Conservation (phyloP, 1,140 invertebrate genomes). For the Drosophila fuyamai region DNA sequence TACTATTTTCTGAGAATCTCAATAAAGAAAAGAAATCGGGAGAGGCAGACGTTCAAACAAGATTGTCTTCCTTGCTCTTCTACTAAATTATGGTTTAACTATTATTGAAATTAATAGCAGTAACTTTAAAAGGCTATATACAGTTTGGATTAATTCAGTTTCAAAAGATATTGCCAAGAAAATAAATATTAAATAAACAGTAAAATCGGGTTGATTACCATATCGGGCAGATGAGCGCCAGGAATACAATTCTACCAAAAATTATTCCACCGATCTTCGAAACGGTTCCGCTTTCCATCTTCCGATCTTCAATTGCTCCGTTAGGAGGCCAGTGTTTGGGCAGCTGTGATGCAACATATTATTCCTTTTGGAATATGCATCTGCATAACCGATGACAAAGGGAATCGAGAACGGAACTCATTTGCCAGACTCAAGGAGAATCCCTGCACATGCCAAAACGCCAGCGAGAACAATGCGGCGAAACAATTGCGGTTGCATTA, state of each 20-base stretch:
- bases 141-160: too few relatives aligned
- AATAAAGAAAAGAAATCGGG: not conserved
- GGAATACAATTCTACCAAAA: not conserved
- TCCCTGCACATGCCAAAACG: constrained; percentile 78
- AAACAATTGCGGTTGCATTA: constrained; percentile 81
- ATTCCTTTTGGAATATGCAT: constrained; percentile 48
- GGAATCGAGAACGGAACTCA: constrained; percentile 43
- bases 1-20: constrained; percentile 23
- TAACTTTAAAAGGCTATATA: too few relatives aligned
- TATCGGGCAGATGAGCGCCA: not conserved
- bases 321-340: constrained; percentile 18
- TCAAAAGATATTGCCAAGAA: too few relatives aligned
- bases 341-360: constrained; percentile 69
- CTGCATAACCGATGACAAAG: constrained; percentile 45
- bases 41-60: too few relatives aligned
- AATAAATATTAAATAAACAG: not conserved
- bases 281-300: constrained; percentile 8
- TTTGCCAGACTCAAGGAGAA: constrained; percentile 50
- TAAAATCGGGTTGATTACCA: not conserved
- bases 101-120: too few relatives aligned
- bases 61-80: not conserved
- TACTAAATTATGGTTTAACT: not conserved
- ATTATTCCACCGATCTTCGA: not conserved
- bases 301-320: constrained; percentile 1
- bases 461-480: constrained; percentile 41